Evolutionary conservation across 2,113 vertebrate genomes (phyloP).

Genomic region (Cavia aperea): DNA sequence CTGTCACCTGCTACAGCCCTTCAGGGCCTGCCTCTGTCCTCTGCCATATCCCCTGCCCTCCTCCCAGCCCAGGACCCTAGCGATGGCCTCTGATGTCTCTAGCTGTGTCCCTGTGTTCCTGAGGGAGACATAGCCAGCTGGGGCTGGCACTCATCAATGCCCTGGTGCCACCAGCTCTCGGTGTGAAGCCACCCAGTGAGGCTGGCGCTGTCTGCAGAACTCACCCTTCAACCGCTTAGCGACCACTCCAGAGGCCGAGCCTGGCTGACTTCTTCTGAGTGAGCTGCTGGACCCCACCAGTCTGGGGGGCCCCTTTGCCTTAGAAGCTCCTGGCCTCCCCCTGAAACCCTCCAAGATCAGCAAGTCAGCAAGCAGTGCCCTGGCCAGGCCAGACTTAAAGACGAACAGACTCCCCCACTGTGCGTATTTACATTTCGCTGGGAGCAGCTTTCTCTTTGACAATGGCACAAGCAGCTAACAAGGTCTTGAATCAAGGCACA

Average conservation of each 20-base stretch:
- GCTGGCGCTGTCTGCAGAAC: neutral
- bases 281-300: neutral
- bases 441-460: neutral
- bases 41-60: neutral
- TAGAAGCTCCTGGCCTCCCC: neutral
- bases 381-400: neutral
- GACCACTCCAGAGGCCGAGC: rapidly evolving
- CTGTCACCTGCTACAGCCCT: too few species aligned
- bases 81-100: neutral
- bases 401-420: neutral
- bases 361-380: neutral
- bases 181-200: neutral
- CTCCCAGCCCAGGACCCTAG: neutral
- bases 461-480: neutral
- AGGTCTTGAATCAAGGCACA: neutral
- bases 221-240: neutral
- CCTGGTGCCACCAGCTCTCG: rapidly evolving
- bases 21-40: neutral
- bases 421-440: neutral
- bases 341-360: neutral
- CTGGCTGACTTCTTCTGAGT: rapidly evolving
- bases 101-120: neutral
- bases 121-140: rapidly evolving
- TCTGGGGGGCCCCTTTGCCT: neutral
- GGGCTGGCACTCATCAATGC: neutral